Evolutionary conservation across 1,140 invertebrate species (phyloP), one percentile per base, ranked within the genome.

Genomic region (Pristionchus pacificus): DNA sequence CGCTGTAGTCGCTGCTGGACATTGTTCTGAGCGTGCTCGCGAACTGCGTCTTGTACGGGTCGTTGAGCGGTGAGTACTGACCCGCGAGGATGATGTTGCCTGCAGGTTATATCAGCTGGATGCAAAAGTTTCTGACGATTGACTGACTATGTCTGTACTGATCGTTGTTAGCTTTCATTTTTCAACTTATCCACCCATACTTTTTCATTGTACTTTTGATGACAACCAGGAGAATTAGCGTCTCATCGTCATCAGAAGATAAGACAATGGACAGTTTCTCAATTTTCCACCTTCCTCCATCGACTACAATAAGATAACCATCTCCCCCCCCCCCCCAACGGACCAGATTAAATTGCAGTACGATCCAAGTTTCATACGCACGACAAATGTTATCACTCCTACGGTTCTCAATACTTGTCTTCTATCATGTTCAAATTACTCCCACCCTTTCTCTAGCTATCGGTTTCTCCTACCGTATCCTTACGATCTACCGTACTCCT

Each of bases 21-120:
- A 49, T 10, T 19, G 38, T 49, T 49, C 38, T 49, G 6, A 49
- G 38, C 19, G 38, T 49, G 19, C 38, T 49, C 38, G 38, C 6
- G 38, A 49, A 49, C 38, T 49, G 38, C 83, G 94, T 92, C 83
- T 97, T 96, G 59, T 92, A 95, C 24, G 92, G 91, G 70, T 91
- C 90, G 84, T 89, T 92, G 75, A 89, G 84, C 72, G 80, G 84
- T 60, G 82, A 87, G 10, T 86, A 86, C 28, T 88, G 86, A 66
- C 90, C 88, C 74, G 90, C 89, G 65, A 75, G 31, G 84, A 85
- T 69, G 89, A 88, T 77, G 88, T 87, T 83, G 90, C 89, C 79
- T 49, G 38, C 6, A 49, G 38, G 38, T 6, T n/a, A n/a, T n/a
- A n/a, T n/a, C n/a, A n/a, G n/a, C n/a, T n/a, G 87, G 87, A 77